Evolutionary conservation across 2,888 invertebrate genomes (phyloP).

Genomic region (Pammene aurita): DNA sequence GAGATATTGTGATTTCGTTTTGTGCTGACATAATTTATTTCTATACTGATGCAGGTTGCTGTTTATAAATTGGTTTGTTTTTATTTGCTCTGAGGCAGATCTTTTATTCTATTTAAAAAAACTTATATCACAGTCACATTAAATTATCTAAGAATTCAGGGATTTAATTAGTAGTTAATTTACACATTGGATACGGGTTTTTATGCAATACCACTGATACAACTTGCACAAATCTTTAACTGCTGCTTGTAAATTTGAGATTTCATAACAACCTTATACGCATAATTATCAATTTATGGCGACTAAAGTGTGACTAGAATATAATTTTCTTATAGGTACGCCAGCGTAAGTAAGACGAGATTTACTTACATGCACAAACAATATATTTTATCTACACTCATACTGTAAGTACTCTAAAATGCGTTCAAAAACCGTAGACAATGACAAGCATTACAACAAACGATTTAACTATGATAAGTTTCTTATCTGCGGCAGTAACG

Average conservation of each 20-base stretch:
- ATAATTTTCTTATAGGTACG: constrained; percentile 1
- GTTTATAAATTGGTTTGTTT: neutral
- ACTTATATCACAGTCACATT: neutral
- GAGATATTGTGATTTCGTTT: constrained; percentile 18
- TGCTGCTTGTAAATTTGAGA: neutral
- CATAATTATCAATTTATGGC: constrained; percentile 9
- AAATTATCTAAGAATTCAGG: neutral
- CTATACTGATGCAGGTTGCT: neutral
- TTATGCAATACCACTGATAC: too few species aligned
- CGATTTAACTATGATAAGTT: too few species aligned
- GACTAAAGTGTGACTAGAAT: constrained; percentile 17
- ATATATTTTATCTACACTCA: too few species aligned
- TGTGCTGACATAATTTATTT: constrained; percentile 1
- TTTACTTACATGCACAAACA: constrained; percentile 6
- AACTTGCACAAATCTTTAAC: too few species aligned
- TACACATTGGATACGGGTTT: too few species aligned
- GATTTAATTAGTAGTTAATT: too few species aligned
- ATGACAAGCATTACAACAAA: too few species aligned
- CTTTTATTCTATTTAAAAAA: neutral
- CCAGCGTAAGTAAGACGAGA: neutral
- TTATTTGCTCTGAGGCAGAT: neutral
- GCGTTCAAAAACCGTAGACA: too few species aligned
- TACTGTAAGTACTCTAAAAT: too few species aligned
- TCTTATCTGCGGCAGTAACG: too few species aligned
- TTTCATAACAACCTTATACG: constrained; percentile 17